phyloP scores from a whole-genome alignment of 2,797 vertebrate species.

The Ctenosaura bakeri region DNA sequence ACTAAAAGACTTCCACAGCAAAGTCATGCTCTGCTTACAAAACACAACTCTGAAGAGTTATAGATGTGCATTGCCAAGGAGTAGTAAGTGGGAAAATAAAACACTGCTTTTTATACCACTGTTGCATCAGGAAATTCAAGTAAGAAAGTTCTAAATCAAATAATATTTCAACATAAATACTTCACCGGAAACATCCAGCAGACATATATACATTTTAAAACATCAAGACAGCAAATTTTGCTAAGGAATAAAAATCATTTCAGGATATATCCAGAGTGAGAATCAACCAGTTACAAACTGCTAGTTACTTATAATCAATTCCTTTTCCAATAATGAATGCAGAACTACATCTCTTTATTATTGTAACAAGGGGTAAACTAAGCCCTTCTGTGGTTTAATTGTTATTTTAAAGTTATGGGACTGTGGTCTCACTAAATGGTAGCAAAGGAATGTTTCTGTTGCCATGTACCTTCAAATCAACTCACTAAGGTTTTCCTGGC shows the following conservation, averaged over 20 bases:
- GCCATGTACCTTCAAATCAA: too few relatives aligned
- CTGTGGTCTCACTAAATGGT: too few relatives aligned
- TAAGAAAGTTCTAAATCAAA: constrained; percentile 44
- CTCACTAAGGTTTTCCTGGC: too few relatives aligned
- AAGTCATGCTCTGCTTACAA: constrained; percentile 61
- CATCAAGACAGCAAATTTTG: constrained; percentile 2
- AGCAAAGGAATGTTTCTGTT: too few relatives aligned
- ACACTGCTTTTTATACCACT: constrained; percentile 45
- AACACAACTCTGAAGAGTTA: constrained; percentile 45
- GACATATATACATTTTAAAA: constrained; percentile 17
- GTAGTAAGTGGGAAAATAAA: constrained; percentile 45
- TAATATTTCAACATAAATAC: constrained; percentile 24
- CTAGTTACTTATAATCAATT: too few relatives aligned
- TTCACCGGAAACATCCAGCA: not conserved
- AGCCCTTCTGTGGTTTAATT: too few relatives aligned
- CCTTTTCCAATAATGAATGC: too few relatives aligned
- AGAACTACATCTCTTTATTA: too few relatives aligned
- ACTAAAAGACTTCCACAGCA: constrained; percentile 61
- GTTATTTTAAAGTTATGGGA: too few relatives aligned
- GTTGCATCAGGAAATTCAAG: constrained; percentile 13
- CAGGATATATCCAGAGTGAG: not conserved
- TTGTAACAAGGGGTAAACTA: too few relatives aligned
- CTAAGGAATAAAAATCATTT: not conserved
- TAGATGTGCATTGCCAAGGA: constrained; percentile 38
- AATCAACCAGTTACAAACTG: not conserved